Evolutionary conservation across 2,888 invertebrate genomes (phyloP).

Genomic region (Alloplasta piceator): DNA sequence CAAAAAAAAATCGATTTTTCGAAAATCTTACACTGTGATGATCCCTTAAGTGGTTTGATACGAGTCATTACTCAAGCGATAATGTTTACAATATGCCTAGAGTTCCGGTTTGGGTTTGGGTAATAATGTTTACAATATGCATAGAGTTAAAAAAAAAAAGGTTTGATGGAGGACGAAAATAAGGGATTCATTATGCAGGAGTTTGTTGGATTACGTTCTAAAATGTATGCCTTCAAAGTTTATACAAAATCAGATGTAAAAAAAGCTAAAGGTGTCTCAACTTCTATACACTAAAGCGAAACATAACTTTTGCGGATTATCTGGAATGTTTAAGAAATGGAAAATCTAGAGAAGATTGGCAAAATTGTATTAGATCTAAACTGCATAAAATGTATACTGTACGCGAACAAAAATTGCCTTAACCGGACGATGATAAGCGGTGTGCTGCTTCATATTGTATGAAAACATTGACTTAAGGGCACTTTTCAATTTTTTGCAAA

Average conservation of each 20-base stretch:
- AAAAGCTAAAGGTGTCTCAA: neutral
- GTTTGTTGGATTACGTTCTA: conserved; percentile 22
- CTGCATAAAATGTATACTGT: conserved; percentile 1
- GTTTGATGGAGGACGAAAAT: conserved; percentile 30
- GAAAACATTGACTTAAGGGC: conserved; percentile 6
- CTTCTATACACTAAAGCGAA: neutral
- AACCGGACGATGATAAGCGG: conserved; percentile 11
- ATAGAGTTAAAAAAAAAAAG: conserved; percentile 18
- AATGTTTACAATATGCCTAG: no score
- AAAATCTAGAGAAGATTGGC: neutral
- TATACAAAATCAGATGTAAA: neutral
- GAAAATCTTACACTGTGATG: no score
- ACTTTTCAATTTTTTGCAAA: neutral
- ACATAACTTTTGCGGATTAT: conserved; percentile 6
- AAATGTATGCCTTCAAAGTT: conserved; percentile 18
- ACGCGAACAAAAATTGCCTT: neutral
- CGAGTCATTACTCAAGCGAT: conserved; percentile 31
- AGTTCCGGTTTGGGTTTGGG: no score
- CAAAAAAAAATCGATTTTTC: no score
- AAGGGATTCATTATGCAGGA: conserved; percentile 12
- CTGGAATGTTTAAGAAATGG: neutral
- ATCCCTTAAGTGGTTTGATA: conserved; percentile 76
- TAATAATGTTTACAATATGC: conserved; percentile 13
- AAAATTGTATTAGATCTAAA: conserved; percentile 5
- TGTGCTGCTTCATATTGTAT: neutral